Conservation (phyloP, 1,140 invertebrate genomes). For the Dufourea novaeangliae region DNA sequence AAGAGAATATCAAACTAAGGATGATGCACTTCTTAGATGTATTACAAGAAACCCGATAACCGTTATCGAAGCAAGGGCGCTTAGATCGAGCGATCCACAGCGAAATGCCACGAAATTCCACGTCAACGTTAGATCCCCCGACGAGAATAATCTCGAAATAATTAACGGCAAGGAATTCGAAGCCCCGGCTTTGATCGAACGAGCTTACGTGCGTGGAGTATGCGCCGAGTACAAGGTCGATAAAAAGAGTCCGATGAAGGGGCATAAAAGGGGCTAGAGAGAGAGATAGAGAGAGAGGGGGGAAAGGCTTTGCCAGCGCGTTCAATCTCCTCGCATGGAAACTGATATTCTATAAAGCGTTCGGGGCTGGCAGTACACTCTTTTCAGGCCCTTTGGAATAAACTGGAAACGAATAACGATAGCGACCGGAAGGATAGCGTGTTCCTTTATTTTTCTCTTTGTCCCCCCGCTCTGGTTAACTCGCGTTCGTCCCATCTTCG, state of each 20-base stretch:
- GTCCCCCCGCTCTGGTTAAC: neutral
- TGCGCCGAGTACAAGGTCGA: conserved; percentile 24
- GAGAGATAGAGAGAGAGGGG: too few relatives aligned
- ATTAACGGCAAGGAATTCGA: conserved; percentile 55
- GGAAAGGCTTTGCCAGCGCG: conserved; percentile 42
- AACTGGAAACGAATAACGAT: conserved; percentile 40
- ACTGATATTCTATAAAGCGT: conserved; percentile 60
- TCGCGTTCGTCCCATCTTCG: neutral
- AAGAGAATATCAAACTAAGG: too few relatives aligned
- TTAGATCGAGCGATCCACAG: neutral
- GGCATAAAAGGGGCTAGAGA: too few relatives aligned
- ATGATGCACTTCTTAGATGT: too few relatives aligned
- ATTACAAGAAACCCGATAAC: too few relatives aligned
- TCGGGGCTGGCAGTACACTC: conserved; percentile 29
- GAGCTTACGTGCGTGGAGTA: conserved; percentile 43
- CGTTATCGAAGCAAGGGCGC: neutral
- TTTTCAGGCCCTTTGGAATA: conserved; percentile 50
- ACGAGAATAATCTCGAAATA: conserved; percentile 47
- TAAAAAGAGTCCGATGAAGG: conserved; percentile 49
- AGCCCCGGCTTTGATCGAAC: conserved; percentile 38
- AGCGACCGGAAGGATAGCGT: neutral
- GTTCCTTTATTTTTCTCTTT: neutral
- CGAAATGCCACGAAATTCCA: conserved; percentile 16
- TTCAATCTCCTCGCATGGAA: conserved; percentile 59
- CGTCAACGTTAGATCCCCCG: neutral